Percentiles rank a stretch among this genome's conserved stretches.
These are phyloP conservation scores for Oxytorus armatus DNA, from an alignment of 2,888 invertebrate species.

Conservation along the genomic window DNA sequence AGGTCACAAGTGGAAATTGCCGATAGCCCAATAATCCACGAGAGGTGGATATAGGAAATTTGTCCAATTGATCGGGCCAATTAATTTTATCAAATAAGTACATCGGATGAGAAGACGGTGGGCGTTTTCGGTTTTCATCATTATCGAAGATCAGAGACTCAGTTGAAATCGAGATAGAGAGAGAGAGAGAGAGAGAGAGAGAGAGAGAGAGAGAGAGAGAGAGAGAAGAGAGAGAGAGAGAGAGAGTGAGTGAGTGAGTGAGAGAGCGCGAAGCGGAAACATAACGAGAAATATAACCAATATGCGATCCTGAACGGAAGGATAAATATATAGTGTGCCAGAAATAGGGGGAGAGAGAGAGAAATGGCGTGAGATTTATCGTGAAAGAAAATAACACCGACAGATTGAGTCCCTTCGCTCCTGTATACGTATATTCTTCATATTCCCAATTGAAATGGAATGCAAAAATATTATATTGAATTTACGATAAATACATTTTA, in stretches of 20 bases:
- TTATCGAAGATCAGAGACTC: constrained; percentile 8
- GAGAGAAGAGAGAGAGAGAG: too few relatives aligned
- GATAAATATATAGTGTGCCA: too few relatives aligned
- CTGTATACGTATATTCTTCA: constrained; percentile 25
- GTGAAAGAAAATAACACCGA: constrained; percentile 30
- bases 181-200: too few relatives aligned
- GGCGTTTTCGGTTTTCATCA: constrained; percentile 28
- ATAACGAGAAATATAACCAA: too few relatives aligned
- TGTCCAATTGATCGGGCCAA: constrained; percentile 54
- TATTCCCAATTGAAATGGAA: too few relatives aligned
- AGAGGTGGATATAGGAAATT: constrained; percentile 32
- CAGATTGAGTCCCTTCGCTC: constrained; percentile 58
- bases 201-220: not conserved
- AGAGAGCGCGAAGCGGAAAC: too few relatives aligned
- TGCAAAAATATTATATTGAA: constrained; percentile 37
- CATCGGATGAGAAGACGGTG: constrained; percentile 18
- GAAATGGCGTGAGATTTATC: not conserved
- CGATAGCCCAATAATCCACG: constrained; percentile 30
- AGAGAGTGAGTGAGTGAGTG: too few relatives aligned
- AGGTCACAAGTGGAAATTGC: constrained; percentile 30
- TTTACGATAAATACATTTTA: constrained; percentile 7
- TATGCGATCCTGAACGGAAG: too few relatives aligned
- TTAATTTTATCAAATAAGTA: constrained; percentile 49
- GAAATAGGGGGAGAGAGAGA: too few relatives aligned
- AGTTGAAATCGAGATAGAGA: not conserved